phyloP scores from a whole-genome alignment of 2,797 vertebrate species.

The Sebastes taczanowskii region DNA sequence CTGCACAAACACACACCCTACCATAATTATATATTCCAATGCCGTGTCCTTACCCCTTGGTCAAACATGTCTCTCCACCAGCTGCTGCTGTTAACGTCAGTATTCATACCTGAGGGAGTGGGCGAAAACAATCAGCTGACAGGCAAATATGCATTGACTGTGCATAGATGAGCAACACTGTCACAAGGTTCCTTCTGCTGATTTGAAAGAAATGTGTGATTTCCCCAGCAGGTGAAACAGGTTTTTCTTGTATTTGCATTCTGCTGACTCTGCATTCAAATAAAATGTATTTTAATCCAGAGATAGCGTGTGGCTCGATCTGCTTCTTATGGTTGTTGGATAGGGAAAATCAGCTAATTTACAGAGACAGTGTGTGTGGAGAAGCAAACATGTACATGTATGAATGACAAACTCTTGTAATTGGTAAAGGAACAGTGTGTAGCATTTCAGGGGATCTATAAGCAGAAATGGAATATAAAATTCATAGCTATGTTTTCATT shows the following conservation, averaged over 20 bases:
- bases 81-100: neutral
- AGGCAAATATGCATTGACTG: neutral
- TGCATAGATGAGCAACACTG: neutral
- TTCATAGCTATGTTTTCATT: too few species aligned
- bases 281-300: neutral
- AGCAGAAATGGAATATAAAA: too few species aligned
- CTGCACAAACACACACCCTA: neutral
- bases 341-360: neutral
- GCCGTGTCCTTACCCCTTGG: constrained; percentile 38
- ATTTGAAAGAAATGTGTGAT: neutral
- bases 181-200: neutral
- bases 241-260: neutral
- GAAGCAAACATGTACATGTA: neutral
- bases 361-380: neutral
- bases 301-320: neutral
- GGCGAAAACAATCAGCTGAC: constrained; percentile 22
- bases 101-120: constrained; percentile 37
- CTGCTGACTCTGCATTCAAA: neutral
- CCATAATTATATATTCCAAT: constrained; percentile 2
- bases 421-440: neutral
- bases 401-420: neutral
- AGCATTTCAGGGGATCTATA: too few species aligned
- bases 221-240: neutral
- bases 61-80: constrained; percentile 26
- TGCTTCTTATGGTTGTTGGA: neutral